Base-by-base conservation (phyloP, 2,113 vertebrate genomes). In the Hemichromis elongatus region DNA sequence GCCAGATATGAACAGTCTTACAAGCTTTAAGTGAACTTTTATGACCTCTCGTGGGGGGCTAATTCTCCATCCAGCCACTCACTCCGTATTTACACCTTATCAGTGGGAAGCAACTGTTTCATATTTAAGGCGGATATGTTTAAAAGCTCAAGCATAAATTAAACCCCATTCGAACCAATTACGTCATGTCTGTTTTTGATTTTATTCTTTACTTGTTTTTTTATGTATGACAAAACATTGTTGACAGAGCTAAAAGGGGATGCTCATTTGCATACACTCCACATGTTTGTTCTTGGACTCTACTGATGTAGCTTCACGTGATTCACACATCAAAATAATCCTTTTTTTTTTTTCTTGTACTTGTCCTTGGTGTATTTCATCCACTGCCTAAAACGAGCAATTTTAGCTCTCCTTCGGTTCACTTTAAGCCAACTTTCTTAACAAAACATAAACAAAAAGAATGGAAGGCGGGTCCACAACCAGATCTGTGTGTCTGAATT, bases 1-100 rank as follows among this genome's bases (percentile, higher is more conserved):
- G 83, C 75, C 92, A 93, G 84, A 92, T 92, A 91, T 93, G 92
- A 92, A 93, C 89, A 89, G 90, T 91, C 61, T 85, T 85, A 88
- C 89, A 82, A 81, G 63, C 79, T 91, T 88, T 83, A 90, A 93
- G 68, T 92, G 81, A 90, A 89, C 77, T 81, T 84, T 92, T 90
- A 92, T 87, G 85, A 86, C 73, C 75, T 86, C 77, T 91, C 88
- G 86, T 56, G 54, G 82, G 89, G 89, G 83, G 68, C 47, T 75
- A 54, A 83, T 82, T 91, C 77, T 85, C 84, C 18, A 54, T 54
- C 85, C 70, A 81, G 81, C 63, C 84, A 56, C 84, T 90, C 63
- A 68, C 37, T 83, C 55, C 61, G 86, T 86, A 89, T 89, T 91
- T 90, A 84, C 78, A 57, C 81, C 33, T 59, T 68, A 83, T 75